Evolutionary conservation across 2,113 vertebrate genomes (phyloP).

Genomic region (Gambusia affinis): DNA sequence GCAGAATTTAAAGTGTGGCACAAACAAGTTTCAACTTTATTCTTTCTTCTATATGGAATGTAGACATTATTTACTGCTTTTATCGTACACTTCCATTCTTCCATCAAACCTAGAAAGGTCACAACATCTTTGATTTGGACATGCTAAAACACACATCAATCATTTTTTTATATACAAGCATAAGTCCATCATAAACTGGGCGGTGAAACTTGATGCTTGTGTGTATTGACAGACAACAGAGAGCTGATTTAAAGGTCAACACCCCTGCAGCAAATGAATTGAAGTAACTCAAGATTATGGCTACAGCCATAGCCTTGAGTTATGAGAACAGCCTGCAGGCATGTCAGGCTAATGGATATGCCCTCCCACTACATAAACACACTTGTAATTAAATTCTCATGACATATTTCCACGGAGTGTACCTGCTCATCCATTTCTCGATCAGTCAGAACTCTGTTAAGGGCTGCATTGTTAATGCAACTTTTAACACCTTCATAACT

Average conservation of each 20-base stretch:
- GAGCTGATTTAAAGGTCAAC: background rate
- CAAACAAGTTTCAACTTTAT: slow-evolving; percentile 13
- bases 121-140: background rate
- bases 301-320: background rate
- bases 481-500: background rate
- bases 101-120: slow-evolving; percentile 3
- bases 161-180: background rate
- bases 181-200: background rate
- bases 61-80: slow-evolving; percentile 1
- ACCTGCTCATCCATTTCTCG: background rate
- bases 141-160: background rate
- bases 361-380: background rate
- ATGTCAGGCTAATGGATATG: background rate
- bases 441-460: background rate
- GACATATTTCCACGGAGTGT: background rate
- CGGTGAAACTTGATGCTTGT: background rate
- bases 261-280: background rate
- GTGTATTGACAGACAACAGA: background rate
- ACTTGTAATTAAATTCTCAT: background rate
- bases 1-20: slow-evolving; percentile 17
- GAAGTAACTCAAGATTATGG: background rate
- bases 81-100: slow-evolving; percentile 8
- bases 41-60: background rate
- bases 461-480: background rate
- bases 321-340: background rate